Percentiles rank a stretch among this genome's conserved stretches.
Evolutionary conservation across 2,113 vertebrate species (phyloP).

Genomic region (Miniopterus natalensis): DNA sequence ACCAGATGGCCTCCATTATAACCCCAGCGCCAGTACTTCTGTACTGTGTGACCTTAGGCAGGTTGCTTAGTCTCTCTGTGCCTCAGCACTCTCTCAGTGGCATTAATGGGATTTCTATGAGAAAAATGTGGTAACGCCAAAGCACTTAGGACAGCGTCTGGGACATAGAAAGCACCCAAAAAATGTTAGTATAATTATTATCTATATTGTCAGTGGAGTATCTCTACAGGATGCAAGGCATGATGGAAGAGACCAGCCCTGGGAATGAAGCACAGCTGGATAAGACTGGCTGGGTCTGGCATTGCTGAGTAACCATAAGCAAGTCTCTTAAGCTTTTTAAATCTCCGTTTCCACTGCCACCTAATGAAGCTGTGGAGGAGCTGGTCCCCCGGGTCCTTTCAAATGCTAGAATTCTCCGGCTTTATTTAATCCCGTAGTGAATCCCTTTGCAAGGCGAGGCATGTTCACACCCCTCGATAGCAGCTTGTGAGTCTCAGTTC

Average conservation of each 20-base stretch:
- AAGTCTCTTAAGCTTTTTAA: constrained; percentile 30
- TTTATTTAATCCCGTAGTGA: constrained; percentile 40
- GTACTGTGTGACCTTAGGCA: constrained; percentile 2
- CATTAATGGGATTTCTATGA: not conserved
- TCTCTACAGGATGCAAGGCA: not conserved
- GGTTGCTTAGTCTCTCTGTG: not conserved
- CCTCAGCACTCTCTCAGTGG: not conserved
- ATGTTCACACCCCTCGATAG: too few relatives aligned
- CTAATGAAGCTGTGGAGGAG: not conserved
- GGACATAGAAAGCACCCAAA: not conserved
- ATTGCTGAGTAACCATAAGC: not conserved
- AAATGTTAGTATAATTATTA: not conserved
- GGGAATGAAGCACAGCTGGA: not conserved
- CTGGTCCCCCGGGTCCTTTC: not conserved
- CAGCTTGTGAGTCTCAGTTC: not conserved
- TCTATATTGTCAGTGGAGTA: not conserved
- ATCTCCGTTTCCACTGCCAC: not conserved
- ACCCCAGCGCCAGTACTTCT: not conserved
- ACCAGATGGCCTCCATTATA: not conserved
- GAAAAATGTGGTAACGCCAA: not conserved
- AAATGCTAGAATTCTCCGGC: not conserved
- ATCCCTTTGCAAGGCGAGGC: not conserved
- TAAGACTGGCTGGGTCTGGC: not conserved
- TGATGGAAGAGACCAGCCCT: not conserved
- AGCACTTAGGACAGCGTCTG: not conserved